These are phyloP conservation scores for Dromiciops gliroides DNA, from an alignment of 2,113 vertebrate genomes.

Conservation along the genomic window DNA sequence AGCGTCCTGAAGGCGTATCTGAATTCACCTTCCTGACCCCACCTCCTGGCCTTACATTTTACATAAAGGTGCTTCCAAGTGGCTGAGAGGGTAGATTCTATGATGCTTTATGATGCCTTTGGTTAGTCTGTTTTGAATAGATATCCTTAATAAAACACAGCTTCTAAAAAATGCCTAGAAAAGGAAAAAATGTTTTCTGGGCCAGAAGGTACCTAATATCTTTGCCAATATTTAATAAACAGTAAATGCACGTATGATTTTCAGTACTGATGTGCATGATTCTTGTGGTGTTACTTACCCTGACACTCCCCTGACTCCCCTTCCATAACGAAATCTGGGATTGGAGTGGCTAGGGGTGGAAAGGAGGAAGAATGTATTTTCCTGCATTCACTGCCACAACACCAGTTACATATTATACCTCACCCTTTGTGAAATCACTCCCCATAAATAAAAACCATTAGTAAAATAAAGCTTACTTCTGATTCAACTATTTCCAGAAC, in stretches of 20 bases:
- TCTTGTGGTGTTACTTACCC: not conserved
- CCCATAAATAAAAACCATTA: not conserved
- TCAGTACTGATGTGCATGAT: not conserved
- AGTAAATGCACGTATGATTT: not conserved
- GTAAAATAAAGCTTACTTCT: not conserved
- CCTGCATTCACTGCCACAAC: not conserved
- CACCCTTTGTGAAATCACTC: not conserved
- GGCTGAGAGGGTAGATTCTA: too few species aligned
- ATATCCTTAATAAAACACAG: not conserved
- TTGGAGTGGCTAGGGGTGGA: not conserved
- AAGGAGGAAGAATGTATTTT: not conserved
- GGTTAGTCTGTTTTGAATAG: not conserved
- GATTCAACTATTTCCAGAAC: not conserved
- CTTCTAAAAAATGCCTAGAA: not conserved
- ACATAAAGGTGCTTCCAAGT: not conserved
- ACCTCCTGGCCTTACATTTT: not conserved
- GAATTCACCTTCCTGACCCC: not conserved
- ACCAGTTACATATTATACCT: not conserved
- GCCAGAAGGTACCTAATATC: not conserved
- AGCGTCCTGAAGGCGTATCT: not conserved
- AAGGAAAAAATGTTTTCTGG: not conserved
- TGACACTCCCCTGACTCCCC: not conserved
- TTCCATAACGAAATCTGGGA: not conserved
- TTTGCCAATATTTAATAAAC: not conserved
- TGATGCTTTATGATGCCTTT: not conserved